Percentiles rank a stretch among this genome's conserved stretches.
Evolutionary conservation across 2,113 vertebrate genomes (phyloP).

Genomic region (Halichoeres trimaculatus): DNA sequence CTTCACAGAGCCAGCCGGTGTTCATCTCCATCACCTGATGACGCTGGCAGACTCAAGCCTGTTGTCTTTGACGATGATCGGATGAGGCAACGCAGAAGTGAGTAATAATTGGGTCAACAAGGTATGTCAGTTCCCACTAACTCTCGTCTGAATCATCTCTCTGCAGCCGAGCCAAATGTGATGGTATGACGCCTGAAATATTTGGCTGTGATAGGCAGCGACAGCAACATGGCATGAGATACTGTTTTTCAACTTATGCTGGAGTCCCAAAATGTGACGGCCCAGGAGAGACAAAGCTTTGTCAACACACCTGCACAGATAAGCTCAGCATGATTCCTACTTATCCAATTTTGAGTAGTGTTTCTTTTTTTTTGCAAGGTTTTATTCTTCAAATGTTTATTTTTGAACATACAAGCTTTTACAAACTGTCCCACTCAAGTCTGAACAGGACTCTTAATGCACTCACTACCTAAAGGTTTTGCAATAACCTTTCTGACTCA

Average conservation of each 20-base stretch:
- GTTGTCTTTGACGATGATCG: constrained; percentile 71
- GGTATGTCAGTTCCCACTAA: constrained; percentile 75
- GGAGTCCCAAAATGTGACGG: constrained; percentile 16
- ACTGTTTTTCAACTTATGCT: constrained; percentile 35
- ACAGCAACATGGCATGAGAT: constrained; percentile 51
- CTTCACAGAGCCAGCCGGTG: constrained; percentile 73
- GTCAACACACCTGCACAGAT: constrained; percentile 1
- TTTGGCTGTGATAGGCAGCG: constrained; percentile 59
- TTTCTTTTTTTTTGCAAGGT: not conserved
- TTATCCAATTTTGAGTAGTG: not conserved
- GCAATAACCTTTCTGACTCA: constrained; percentile 32
- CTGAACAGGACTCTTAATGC: not conserved
- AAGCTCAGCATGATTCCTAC: not conserved
- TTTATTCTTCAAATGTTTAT: not conserved
- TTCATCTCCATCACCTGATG: constrained; percentile 75
- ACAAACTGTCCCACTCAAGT: not conserved
- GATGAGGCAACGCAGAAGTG: constrained; percentile 75
- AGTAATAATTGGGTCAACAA: constrained; percentile 81
- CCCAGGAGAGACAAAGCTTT: not conserved
- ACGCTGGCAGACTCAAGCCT: constrained; percentile 66
- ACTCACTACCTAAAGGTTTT: constrained; percentile 17
- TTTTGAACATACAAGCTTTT: not conserved
- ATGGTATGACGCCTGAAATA: constrained; percentile 61
- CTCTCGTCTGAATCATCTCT: constrained; percentile 71
- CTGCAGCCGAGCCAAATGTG: constrained; percentile 65